phyloP scores from a whole-genome alignment of 2,113 vertebrate species.

The Melanerpes aurifrons region DNA sequence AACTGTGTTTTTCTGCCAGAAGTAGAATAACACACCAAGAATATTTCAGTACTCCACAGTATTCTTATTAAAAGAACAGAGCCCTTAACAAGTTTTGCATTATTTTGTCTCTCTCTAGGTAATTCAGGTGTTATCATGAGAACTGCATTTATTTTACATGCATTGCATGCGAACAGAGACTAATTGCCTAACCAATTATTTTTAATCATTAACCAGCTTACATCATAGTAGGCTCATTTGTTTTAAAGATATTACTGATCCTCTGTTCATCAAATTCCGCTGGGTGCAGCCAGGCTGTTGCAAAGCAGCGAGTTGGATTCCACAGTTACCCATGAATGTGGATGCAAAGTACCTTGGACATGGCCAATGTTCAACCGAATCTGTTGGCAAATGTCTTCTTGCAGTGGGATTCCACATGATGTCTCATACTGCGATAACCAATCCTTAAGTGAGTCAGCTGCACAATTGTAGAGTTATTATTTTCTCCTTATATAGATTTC shows the following conservation, averaged over 20 bases:
- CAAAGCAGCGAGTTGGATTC: background rate
- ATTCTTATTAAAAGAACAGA: slow-evolving; percentile 62
- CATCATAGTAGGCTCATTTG: background rate
- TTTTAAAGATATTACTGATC: slow-evolving; percentile 34
- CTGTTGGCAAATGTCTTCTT: background rate
- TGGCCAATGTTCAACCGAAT: rapidly evolving
- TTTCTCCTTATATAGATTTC: slow-evolving; percentile 35
- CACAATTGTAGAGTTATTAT: background rate
- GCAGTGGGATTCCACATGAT: background rate
- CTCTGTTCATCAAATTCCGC: background rate
- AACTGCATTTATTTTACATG: background rate
- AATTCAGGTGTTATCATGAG: slow-evolving; percentile 52
- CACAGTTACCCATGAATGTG: background rate
- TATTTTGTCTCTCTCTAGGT: slow-evolving; percentile 42
- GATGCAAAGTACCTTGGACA: background rate
- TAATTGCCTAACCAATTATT: slow-evolving; percentile 57
- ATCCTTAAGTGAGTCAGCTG: background rate
- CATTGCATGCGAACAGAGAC: slow-evolving; percentile 27
- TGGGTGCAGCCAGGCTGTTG: background rate
- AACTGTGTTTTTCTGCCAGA: slow-evolving; percentile 45
- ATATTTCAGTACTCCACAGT: slow-evolving; percentile 36
- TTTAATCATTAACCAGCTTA: slow-evolving; percentile 49
- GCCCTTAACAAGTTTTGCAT: slow-evolving; percentile 22
- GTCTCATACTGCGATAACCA: background rate
- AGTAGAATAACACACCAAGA: slow-evolving; percentile 50